Conservation (phyloP, 1,140 invertebrate genomes). For the Tetramorium parvispinum region DNA sequence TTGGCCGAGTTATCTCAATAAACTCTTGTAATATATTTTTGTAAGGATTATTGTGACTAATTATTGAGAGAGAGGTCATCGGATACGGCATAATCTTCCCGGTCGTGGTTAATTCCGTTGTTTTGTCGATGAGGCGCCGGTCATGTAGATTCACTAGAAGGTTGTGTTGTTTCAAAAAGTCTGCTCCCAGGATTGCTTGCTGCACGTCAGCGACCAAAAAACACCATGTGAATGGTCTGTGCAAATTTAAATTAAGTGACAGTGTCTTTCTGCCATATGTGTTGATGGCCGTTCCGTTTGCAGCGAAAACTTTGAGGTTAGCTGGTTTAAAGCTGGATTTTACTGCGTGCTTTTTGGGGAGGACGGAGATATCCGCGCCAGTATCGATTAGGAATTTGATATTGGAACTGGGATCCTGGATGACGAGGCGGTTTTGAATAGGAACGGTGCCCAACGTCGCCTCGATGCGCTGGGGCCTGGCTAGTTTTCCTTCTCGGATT, state of each 20-base stretch:
- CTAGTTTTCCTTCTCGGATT: constrained; percentile 1
- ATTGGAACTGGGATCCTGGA: not conserved
- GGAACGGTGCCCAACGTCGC: not conserved
- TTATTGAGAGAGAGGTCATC: constrained; percentile 21
- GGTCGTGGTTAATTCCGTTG: not conserved
- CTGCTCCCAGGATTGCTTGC: constrained; percentile 70
- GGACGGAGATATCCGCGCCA: not conserved
- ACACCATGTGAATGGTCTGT: constrained; percentile 58
- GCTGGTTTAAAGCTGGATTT: not conserved
- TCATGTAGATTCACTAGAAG: constrained; percentile 75
- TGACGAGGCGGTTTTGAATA: not conserved
- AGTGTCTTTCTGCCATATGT: not conserved
- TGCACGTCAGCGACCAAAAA: constrained; percentile 72
- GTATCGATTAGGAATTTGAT: not conserved
- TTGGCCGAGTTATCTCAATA: not conserved
- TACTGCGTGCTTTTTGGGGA: not conserved
- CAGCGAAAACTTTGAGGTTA: not conserved
- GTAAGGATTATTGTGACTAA: not conserved
- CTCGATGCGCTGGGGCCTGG: not conserved
- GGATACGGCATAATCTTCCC: not conserved
- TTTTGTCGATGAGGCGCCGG: not conserved
- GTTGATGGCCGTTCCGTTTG: not conserved
- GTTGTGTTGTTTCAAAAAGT: constrained; percentile 76
- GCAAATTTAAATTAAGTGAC: constrained; percentile 61
- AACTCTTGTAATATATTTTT: not conserved